A percentile compares a stretch with the other conserved stretches of the same genome.
Evolutionary conservation across 2,113 vertebrate genomes (phyloP).

Genomic region (Dendrocopos noguchii): DNA sequence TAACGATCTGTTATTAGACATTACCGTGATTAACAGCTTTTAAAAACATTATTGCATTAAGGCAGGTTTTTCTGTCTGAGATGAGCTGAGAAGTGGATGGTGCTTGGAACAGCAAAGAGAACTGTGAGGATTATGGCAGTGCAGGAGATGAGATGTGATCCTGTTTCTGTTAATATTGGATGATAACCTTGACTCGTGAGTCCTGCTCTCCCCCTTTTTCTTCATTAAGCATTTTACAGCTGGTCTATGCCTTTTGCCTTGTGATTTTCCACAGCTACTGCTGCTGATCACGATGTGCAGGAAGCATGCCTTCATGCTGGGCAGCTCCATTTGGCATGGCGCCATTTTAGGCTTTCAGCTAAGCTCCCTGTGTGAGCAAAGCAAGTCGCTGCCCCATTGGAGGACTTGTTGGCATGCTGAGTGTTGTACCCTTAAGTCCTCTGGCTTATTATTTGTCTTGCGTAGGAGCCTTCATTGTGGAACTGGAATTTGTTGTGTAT

Average conservation of each 20-base stretch:
- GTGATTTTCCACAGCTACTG: background rate
- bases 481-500: background rate
- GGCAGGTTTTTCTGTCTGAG: background rate
- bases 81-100: background rate
- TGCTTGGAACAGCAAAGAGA: background rate
- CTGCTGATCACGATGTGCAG: background rate
- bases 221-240: background rate
- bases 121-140: background rate
- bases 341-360: conserved; percentile 14
- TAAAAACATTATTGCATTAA: background rate
- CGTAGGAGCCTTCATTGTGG: background rate
- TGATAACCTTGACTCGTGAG: background rate
- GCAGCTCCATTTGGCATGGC: background rate
- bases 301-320: background rate
- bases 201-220: background rate
- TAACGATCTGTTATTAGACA: background rate
- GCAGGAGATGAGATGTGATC: background rate
- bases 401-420: background rate
- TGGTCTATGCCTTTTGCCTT: background rate
- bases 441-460: background rate
- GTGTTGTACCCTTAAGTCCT: background rate
- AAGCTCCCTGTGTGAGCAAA: background rate
- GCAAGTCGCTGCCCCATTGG: background rate
- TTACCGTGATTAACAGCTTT: background rate
- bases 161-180: background rate